Conservation (phyloP, 1,140 invertebrate species). For the Sminthurinus signatus region DNA sequence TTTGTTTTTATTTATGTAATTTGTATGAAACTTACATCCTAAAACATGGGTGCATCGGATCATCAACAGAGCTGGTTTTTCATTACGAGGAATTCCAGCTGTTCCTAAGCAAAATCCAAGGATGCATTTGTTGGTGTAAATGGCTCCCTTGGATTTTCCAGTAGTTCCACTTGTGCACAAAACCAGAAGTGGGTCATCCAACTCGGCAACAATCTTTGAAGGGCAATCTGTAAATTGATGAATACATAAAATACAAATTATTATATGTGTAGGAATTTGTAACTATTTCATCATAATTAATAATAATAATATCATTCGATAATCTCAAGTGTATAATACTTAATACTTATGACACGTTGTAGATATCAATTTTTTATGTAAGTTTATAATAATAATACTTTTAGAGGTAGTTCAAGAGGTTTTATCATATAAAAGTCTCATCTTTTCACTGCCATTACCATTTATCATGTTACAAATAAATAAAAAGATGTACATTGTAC, state of each 20-base stretch:
- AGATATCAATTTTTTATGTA: background rate
- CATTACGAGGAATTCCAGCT: background rate
- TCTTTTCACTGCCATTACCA: no score
- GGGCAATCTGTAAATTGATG: constrained; percentile 26
- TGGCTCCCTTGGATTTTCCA: constrained; percentile 29
- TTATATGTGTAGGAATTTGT: background rate
- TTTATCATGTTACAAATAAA: no score
- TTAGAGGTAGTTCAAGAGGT: no score
- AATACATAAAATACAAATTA: background rate
- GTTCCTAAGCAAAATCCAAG: background rate
- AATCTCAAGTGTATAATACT: background rate
- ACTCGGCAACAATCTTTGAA: background rate
- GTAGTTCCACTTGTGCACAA: constrained; percentile 33
- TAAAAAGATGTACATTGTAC: no score
- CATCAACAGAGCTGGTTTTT: background rate
- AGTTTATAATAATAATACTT: background rate
- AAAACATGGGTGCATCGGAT: constrained; percentile 22
- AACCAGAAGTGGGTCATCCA: constrained; percentile 17
- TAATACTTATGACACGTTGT: background rate
- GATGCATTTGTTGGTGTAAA: constrained; percentile 12
- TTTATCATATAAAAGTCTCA: no score
- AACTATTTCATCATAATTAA: background rate
- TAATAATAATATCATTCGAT: background rate
- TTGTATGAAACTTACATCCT: background rate
- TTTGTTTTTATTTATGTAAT: no score